Conservation (phyloP, 2,113 vertebrate species). For the Turnix velox region DNA sequence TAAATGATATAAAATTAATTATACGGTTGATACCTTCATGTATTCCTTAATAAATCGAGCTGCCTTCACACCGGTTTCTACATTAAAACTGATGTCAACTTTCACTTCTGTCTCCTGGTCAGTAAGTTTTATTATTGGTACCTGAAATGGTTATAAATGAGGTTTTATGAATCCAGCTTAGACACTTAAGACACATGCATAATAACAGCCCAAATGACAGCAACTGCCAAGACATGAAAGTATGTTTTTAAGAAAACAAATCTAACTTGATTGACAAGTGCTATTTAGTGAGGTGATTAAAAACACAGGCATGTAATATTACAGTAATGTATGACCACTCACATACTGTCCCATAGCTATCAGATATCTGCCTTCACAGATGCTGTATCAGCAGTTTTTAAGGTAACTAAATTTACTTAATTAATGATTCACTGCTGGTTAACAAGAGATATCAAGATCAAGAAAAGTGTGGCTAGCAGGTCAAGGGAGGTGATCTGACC, state of each 20-base stretch:
- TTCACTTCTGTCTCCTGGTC: constrained; percentile 98
- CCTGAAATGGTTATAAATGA: constrained; percentile 72
- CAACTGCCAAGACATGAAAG: neutral
- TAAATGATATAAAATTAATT: neutral
- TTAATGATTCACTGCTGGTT: neutral
- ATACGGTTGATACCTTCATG: constrained; percentile 81
- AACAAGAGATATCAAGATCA: neutral
- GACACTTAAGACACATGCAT: neutral
- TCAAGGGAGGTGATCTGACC: too few relatives aligned
- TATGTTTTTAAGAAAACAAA: neutral
- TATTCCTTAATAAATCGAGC: constrained; percentile 95
- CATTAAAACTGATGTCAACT: constrained; percentile 99
- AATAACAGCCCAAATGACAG: neutral
- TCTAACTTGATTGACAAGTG: neutral
- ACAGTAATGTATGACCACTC: neutral
- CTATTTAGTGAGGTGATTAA: neutral
- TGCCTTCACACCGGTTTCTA: constrained; percentile 96
- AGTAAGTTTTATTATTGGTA: constrained; percentile 98
- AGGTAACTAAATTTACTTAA: neutral
- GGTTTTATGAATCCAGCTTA: neutral
- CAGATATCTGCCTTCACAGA: neutral
- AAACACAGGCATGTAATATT: neutral
- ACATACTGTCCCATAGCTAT: neutral
- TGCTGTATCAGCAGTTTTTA: neutral
- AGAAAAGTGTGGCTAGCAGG: too few relatives aligned